These are phyloP conservation scores for Sebastes hubbsi DNA, from an alignment of 2,797 vertebrate genomes.

Conservation along the genomic window DNA sequence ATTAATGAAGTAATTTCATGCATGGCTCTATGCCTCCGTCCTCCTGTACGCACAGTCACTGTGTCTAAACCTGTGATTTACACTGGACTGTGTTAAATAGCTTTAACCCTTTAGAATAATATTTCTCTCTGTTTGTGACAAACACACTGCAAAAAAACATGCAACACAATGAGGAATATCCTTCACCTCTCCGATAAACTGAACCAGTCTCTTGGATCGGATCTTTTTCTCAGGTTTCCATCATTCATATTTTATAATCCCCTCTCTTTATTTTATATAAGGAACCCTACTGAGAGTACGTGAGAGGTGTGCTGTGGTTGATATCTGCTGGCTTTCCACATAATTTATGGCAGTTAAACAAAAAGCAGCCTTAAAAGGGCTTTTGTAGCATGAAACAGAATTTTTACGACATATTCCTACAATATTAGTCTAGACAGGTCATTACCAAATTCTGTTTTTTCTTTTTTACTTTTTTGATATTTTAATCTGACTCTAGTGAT, in stretches of 20 bases:
- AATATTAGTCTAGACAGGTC: neutral
- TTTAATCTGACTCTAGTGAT: neutral
- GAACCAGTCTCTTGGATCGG: neutral
- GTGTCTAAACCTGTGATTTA: constrained; percentile 84
- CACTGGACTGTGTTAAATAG: constrained; percentile 78
- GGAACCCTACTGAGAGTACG: constrained; percentile 18
- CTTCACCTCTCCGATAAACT: constrained; percentile 8
- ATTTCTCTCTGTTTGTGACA: constrained; percentile 72
- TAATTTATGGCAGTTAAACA: constrained; percentile 39
- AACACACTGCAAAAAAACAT: neutral
- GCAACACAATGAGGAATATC: constrained; percentile 16
- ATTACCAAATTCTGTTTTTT: neutral
- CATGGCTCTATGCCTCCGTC: constrained; percentile 83
- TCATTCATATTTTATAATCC: constrained; percentile 41
- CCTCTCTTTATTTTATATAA: constrained; percentile 32
- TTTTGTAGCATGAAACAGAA: constrained; percentile 1
- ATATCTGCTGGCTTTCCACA: constrained; percentile 35
- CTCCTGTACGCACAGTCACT: constrained; percentile 74
- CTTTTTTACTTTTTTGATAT: neutral
- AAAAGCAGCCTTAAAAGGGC: constrained; percentile 3
- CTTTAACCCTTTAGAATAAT: constrained; percentile 80
- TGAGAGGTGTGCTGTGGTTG: constrained; percentile 38
- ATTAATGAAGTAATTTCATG: constrained; percentile 91
- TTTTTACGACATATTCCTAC: neutral
- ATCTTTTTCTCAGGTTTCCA: constrained; percentile 23